phyloP scores from a whole-genome alignment of 2,113 vertebrate species.

The Pangasianodon hypophthalmus region DNA sequence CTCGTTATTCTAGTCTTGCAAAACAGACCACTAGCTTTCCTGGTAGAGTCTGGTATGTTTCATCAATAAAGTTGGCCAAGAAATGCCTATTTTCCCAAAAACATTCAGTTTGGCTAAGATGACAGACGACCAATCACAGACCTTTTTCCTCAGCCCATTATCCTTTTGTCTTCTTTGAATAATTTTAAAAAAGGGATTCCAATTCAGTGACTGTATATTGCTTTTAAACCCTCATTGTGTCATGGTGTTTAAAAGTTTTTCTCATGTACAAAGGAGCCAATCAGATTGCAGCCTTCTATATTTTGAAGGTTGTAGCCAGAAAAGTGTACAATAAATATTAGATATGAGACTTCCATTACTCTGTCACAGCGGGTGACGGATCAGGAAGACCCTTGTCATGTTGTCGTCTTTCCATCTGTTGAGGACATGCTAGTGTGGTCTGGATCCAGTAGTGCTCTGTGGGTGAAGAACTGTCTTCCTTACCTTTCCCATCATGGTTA shows the following conservation, averaged over 20 bases:
- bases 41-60: no score
- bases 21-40: no score
- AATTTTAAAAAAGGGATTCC: background rate
- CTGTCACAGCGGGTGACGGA: conserved; percentile 2
- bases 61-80: background rate
- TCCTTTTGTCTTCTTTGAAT: background rate
- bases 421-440: background rate
- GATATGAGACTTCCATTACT: conserved; percentile 2
- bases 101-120: background rate
- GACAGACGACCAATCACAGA: background rate
- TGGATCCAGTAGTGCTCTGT: background rate
- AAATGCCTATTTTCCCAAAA: background rate
- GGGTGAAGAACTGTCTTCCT: background rate
- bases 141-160: background rate
- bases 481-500: background rate
- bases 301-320: background rate
- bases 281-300: background rate
- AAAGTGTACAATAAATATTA: background rate
- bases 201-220: background rate
- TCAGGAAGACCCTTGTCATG: background rate
- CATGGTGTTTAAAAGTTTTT: background rate
- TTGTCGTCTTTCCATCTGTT: background rate
- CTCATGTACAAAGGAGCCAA: background rate
- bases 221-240: background rate
- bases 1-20: no score